Evolutionary conservation across 2,797 vertebrate genomes (phyloP).

Genomic region (Callimico goeldii): DNA sequence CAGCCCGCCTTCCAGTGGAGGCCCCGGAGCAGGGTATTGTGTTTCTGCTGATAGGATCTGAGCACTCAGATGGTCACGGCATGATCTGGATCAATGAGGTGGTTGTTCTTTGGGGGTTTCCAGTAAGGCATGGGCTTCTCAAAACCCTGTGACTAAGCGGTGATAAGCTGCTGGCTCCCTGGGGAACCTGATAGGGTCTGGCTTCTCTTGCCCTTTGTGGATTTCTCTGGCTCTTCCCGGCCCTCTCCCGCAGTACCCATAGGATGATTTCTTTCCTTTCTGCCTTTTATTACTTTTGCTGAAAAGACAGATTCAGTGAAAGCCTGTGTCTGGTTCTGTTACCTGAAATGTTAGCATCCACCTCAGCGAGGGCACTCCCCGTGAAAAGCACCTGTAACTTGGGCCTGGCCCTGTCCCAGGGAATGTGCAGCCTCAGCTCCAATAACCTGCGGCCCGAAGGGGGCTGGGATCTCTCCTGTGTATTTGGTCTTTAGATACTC

Average conservation of each 20-base stretch:
- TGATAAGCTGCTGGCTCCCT: neutral
- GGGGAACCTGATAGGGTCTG: neutral
- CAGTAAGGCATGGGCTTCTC: neutral
- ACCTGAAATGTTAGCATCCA: neutral
- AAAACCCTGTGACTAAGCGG: fast-evolving
- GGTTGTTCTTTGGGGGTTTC: neutral
- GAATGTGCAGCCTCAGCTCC: fast-evolving
- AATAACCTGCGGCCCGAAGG: fast-evolving
- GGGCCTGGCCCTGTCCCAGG: neutral
- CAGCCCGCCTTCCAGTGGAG: neutral
- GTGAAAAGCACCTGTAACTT: neutral
- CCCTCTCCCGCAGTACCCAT: fast-evolving
- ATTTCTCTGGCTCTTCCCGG: neutral
- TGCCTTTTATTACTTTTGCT: neutral
- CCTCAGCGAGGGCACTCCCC: fast-evolving
- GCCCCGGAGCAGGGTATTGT: fast-evolving
- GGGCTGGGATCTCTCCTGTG: no score
- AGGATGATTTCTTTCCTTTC: neutral
- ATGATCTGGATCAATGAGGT: neutral
- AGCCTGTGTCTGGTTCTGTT: neutral
- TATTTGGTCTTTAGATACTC: fast-evolving
- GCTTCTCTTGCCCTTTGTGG: neutral
- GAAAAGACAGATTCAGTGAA: neutral
- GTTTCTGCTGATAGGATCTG: neutral
- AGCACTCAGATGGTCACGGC: fast-evolving